Evolutionary conservation across 1,140 invertebrate genomes (phyloP).

Genomic region (Diplogasteroides magnus): DNA sequence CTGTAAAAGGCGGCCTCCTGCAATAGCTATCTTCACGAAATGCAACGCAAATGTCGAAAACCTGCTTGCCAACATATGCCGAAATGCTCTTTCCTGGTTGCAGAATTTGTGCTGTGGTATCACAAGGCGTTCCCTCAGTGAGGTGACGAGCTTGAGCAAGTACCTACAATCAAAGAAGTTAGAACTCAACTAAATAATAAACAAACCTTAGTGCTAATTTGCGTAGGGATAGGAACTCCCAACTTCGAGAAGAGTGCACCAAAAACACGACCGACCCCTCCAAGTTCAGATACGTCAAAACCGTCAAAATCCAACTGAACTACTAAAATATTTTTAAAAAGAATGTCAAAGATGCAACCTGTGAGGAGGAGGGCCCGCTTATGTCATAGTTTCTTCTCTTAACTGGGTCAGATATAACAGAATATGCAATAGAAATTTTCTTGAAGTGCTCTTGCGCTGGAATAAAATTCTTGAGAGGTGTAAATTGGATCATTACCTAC

Average conservation of each 20-base stretch:
- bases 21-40: neutral
- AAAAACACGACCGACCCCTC: slow-evolving; percentile 53
- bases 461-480: slow-evolving; percentile 10
- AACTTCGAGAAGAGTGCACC: slow-evolving; percentile 54
- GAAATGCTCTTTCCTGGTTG: slow-evolving; percentile 33
- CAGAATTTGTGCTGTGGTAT: slow-evolving; percentile 14
- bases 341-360: neutral
- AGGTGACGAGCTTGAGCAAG: slow-evolving; percentile 48
- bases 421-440: slow-evolving; percentile 50
- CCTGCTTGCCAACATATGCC: slow-evolving; percentile 22
- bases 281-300: slow-evolving; percentile 50
- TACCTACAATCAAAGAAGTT: slow-evolving; percentile 36
- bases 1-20: slow-evolving; percentile 52
- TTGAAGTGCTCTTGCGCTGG: slow-evolving; percentile 52
- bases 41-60: neutral
- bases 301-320: slow-evolving; percentile 49
- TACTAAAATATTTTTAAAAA: neutral
- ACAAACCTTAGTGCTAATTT: slow-evolving; percentile 43
- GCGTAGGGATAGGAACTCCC: slow-evolving; percentile 53
- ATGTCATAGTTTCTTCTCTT: slow-evolving; percentile 54
- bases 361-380: slow-evolving; percentile 35
- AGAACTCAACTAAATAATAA: neutral
- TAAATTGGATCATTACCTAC: slow-evolving; percentile 25
- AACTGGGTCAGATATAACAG: slow-evolving; percentile 54
- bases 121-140: slow-evolving; percentile 26